Conservation (phyloP, 2,113 vertebrate species). For the Myocastor coypus region DNA sequence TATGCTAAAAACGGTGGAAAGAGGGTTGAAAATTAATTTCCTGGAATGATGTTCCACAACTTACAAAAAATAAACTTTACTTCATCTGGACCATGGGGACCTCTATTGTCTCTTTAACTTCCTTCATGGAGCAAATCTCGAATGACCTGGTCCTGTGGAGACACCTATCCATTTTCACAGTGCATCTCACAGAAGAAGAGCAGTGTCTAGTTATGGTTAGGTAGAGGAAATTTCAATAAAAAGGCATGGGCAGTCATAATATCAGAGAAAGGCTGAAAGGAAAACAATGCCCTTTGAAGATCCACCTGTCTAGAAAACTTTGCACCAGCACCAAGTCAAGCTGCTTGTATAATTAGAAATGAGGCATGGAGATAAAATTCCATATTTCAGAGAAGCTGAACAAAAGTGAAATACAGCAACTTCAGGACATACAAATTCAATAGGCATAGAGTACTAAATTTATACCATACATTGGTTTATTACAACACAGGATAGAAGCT, state of each 20-base stretch:
- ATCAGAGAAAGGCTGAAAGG: background rate
- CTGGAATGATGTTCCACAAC: rapidly evolving
- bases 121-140: background rate
- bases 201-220: rapidly evolving
- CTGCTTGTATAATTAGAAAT: background rate
- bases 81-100: rapidly evolving
- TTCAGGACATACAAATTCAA: background rate
- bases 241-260: background rate
- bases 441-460: background rate
- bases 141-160: background rate
- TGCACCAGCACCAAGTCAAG: background rate
- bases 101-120: background rate
- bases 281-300: background rate
- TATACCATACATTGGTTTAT: background rate
- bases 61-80: background rate
- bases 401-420: background rate
- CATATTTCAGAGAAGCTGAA: background rate
- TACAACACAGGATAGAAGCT: background rate
- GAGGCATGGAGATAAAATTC: rapidly evolving
- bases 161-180: background rate
- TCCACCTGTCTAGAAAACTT: background rate
- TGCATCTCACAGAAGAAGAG: rapidly evolving
- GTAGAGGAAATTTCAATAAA: background rate
- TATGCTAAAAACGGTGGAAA: background rate
- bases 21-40: background rate